phyloP scores from a whole-genome alignment of 2,797 vertebrate species.

The Spheniscus humboldti region DNA sequence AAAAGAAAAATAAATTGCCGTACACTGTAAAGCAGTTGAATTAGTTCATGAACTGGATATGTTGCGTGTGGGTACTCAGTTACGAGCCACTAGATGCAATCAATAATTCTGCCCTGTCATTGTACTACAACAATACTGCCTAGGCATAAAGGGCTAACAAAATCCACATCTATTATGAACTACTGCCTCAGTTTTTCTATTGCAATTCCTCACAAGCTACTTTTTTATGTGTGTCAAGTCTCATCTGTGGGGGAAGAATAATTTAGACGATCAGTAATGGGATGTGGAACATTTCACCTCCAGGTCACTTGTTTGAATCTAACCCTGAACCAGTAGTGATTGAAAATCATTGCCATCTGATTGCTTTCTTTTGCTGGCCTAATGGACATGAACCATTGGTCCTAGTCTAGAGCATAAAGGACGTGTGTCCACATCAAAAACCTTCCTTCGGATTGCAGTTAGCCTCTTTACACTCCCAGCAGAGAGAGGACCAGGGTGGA shows the following conservation, averaged over 20 bases:
- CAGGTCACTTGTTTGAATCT: constrained; percentile 69
- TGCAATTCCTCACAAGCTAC: constrained; percentile 29
- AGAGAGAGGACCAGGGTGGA: not conserved
- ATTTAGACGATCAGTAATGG: constrained; percentile 69
- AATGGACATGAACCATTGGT: constrained; percentile 58
- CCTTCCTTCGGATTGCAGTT: constrained; percentile 16
- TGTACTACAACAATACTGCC: constrained; percentile 4
- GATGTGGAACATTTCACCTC: constrained; percentile 69
- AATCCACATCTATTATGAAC: constrained; percentile 36
- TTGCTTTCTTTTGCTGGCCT: constrained; percentile 66
- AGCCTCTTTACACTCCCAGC: not conserved
- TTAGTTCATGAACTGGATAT: constrained; percentile 15
- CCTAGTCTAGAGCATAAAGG: constrained; percentile 29
- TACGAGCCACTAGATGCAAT: not conserved
- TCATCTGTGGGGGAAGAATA: constrained; percentile 64
- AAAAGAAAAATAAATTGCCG: not conserved
- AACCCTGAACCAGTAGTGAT: constrained; percentile 65
- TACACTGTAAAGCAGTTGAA: not conserved
- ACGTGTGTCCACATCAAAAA: constrained; percentile 13
- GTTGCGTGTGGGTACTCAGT: not conserved
- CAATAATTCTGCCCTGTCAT: constrained; percentile 16
- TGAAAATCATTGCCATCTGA: constrained; percentile 71
- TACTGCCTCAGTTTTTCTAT: not conserved
- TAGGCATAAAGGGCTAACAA: constrained; percentile 17
- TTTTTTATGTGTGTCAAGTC: constrained; percentile 44